Base-by-base conservation (phyloP, 2,113 vertebrate genomes). In the Corvus moneduloides region DNA sequence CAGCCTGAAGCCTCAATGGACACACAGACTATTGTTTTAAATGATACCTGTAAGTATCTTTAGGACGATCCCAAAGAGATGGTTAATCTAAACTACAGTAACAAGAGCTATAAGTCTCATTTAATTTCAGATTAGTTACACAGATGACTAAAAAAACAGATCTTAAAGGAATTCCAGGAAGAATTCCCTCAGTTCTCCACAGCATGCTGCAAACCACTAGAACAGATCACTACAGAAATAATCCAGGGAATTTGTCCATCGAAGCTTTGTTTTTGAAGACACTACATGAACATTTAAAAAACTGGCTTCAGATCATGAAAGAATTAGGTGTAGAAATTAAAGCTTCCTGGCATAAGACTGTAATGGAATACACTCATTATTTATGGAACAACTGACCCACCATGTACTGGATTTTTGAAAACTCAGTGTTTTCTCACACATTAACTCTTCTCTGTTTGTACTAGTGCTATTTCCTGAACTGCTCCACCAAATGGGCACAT, bases 251-350 rank as follows among this genome's bases (percentile, higher is more conserved):
- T 89, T 89, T 91, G 77, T 94, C 41, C 61, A 44, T 55, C 1
- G 0, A 44, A 81, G 14, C 4, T 69, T 82, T 95, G 61, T 85
- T 94, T 91, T 89, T 28, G 1, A 91, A 87, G 62, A 84, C 30
- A 62, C 46, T 30, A 62, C 52, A 82, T 7, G 11, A 91, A 58
- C 44, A 51, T 84, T 69, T 52, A 1, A 64, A 93, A 92, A 95
- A 54, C 0, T 91, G 76, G 61, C 62, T 75, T 87, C 32, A 41
- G 32, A 84, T 56, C 1, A 1, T 78, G 44, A 90, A 87, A 71
- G 54, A 94, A 93, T 93, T 95, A 93, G 66, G 41, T 93, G 66
- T 69, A 97, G 80, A 95, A 91, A 94, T 93, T 74, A 74, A 93
- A 84, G 23, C 67, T 94, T 84, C 71, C 73, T 93, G 62, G 87